Evolutionary conservation across 2,888 invertebrate species (phyloP), one percentile per base, ranked within the genome.

Genomic region (Erynnis tages): DNA sequence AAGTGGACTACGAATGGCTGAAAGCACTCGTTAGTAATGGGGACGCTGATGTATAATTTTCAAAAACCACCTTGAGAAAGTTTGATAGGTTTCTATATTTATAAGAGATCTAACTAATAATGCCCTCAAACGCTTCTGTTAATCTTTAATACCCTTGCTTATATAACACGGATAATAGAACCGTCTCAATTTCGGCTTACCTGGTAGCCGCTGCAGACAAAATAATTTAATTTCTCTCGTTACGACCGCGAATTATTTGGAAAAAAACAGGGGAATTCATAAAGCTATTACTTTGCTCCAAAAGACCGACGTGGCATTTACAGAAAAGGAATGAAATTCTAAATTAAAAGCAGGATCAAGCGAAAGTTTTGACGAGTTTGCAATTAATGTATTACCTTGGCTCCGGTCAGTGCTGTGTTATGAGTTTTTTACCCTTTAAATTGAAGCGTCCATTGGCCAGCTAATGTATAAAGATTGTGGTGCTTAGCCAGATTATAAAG

Each of bases 151-250:
- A 35, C 8, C 21, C 8, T 19, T 35, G 1, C 41, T 46, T 46
- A 35, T 10, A 48, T 53, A 53, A 48, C 44, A 30, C 29, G 41
- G 27, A 45, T 34, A 54, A 59, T 60, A 60, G 61, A 62, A 63
- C 56, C 59, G 62, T 75, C 73, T 63, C 61, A 69, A 72, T 74
- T 74, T 66, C 61, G 53, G 58, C 67, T 66, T 65, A 74, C 73
- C 76, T 75, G 71, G 60, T 62, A 61, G 62, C 61, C 54, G 59
- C 65, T 55, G 63, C 65, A 63, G 71, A 66, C 71, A 70, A 63
- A 73, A 79, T 81, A 77, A 82, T 81, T 80, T 77, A 73, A 82
- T 82, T 78, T 78, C 63, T 57, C 69, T 76, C 72, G 73, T 77
- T 74, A 74, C 66, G 66, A 62, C 69, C 67, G 68, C 67, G 63